phyloP scores from a whole-genome alignment of 2,113 vertebrate species.

The Ailurus styani region DNA sequence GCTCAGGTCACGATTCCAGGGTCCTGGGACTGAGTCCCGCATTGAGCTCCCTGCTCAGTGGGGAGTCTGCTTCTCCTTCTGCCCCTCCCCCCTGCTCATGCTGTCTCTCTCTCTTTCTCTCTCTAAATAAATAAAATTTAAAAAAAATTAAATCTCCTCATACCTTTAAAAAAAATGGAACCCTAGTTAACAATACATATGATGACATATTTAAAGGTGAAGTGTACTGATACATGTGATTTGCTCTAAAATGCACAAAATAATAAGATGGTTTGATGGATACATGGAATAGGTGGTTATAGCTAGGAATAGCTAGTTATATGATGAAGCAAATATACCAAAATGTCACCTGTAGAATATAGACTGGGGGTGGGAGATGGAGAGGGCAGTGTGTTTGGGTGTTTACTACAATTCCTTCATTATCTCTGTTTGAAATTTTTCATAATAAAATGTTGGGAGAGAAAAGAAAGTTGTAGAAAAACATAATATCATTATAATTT shows the following conservation, averaged over 20 bases:
- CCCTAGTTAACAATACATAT: neutral
- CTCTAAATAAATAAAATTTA: too few species aligned
- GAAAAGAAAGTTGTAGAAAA: neutral
- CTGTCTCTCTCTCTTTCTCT: too few species aligned
- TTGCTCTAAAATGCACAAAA: neutral
- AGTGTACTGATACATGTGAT: neutral
- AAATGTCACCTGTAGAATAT: neutral
- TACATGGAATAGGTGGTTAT: neutral
- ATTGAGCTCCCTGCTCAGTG: too few species aligned
- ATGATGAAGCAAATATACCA: neutral
- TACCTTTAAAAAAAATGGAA: neutral
- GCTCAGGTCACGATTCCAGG: too few species aligned
- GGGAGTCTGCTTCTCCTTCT: too few species aligned
- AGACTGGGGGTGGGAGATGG: neutral
- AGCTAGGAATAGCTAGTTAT: neutral
- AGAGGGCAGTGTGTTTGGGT: neutral
- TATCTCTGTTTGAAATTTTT: neutral
- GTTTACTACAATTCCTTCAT: neutral
- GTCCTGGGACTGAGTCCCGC: too few species aligned
- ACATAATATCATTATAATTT: neutral
- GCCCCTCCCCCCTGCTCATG: too few species aligned
- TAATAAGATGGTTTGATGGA: neutral
- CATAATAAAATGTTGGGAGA: neutral
- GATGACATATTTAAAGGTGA: neutral
- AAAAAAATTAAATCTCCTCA: too few species aligned